Percentiles rank a stretch among this genome's conserved stretches.
Conservation (phyloP, 2,113 vertebrate species). For the Campylomormyrus tamandua region DNA sequence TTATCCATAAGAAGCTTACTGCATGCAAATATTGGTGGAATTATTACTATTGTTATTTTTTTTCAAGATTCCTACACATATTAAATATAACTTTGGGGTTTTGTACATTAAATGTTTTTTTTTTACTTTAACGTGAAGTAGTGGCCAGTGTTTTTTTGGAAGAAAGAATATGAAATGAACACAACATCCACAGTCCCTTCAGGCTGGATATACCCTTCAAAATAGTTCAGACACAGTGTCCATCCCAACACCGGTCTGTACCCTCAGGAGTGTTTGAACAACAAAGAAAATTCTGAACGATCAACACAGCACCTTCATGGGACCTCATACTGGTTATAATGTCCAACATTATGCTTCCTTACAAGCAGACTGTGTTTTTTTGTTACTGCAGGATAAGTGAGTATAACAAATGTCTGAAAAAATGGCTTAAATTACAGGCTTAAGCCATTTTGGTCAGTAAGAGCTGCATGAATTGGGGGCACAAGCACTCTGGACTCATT, state of each 20-base stretch:
- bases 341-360: slow-evolving; percentile 12
- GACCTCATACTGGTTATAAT: slow-evolving; percentile 13
- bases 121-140: no score
- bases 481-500: not conserved
- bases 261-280: slow-evolving; percentile 8
- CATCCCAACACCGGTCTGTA: not conserved
- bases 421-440: slow-evolving; percentile 28
- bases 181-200: slow-evolving; percentile 35
- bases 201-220: not conserved
- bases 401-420: slow-evolving; percentile 13
- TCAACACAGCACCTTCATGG: not conserved
- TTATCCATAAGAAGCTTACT: not conserved
- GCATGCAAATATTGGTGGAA: not conserved
- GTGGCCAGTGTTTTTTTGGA: not conserved
- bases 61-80: not conserved
- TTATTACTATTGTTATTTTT: not conserved
- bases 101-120: not conserved
- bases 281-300: slow-evolving; percentile 14
- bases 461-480: slow-evolving; percentile 15
- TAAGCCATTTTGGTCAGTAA: slow-evolving; percentile 23
- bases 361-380: slow-evolving; percentile 1
- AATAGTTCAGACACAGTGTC: slow-evolving; percentile 25
- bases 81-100: not conserved
- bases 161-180: slow-evolving; percentile 13
- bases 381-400: slow-evolving; percentile 19